phyloP scores from a whole-genome alignment of 2,113 vertebrate genomes.

The Pygoscelis adeliae region DNA sequence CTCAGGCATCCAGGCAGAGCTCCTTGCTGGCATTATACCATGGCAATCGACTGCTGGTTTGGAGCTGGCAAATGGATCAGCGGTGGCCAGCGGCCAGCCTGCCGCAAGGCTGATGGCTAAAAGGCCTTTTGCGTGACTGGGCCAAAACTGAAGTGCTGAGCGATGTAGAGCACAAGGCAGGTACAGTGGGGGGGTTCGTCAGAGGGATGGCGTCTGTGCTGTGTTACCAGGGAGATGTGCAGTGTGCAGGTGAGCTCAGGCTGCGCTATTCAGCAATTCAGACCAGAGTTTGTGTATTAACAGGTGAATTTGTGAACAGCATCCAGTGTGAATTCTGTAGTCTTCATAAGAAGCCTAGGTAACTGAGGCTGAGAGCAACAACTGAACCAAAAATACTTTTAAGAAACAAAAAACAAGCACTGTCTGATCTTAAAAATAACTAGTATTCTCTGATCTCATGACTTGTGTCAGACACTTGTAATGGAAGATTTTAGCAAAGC shows the following conservation, averaged over 20 bases:
- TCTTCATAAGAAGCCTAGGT: not conserved
- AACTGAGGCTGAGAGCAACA: not conserved
- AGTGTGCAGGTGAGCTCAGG: not conserved
- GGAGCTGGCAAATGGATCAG: not conserved
- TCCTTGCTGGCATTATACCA: not conserved
- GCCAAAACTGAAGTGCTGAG: not conserved
- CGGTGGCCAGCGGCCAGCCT: fast-evolving
- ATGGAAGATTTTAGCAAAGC: not conserved
- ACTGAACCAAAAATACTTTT: not conserved
- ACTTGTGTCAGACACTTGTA: not conserved
- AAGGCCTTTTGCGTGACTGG: not conserved
- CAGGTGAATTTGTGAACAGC: not conserved
- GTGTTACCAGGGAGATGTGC: not conserved
- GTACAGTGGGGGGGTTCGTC: not conserved
- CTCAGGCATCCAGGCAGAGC: not conserved
- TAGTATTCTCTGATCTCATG: not conserved
- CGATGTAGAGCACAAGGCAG: not conserved
- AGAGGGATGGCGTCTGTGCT: not conserved
- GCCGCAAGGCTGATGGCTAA: not conserved
- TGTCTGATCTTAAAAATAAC: not conserved
- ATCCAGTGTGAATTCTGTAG: not conserved
- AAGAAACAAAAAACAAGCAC: not conserved
- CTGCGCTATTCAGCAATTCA: not conserved
- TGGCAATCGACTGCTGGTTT: fast-evolving
- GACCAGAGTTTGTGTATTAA: not conserved